These are phyloP conservation scores for Bombyx mandarina DNA, from an alignment of 1,140 invertebrate genomes.

Conservation along the genomic window DNA sequence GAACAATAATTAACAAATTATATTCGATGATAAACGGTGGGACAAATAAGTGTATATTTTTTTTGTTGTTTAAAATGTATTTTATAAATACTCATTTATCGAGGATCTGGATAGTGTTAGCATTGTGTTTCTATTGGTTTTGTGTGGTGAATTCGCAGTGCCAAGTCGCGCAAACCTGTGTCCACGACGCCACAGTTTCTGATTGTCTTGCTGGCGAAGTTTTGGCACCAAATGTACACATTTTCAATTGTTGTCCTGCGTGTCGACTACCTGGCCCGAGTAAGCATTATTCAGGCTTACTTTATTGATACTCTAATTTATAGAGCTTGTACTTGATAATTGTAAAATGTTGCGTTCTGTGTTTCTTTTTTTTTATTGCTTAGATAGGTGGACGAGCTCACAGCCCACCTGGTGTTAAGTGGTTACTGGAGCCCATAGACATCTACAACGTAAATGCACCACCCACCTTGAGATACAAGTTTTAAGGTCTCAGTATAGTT, in stretches of 20 bases:
- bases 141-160: constrained; percentile 21
- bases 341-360: background rate
- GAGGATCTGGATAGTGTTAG: constrained; percentile 8
- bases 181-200: constrained; percentile 40
- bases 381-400: too few relatives aligned
- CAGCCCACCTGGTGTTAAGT: too few relatives aligned
- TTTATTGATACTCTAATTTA: background rate
- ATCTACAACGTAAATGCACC: too few relatives aligned
- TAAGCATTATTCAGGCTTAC: constrained; percentile 11
- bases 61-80: too few relatives aligned
- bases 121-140: constrained; percentile 12
- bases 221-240: constrained; percentile 25
- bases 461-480: too few relatives aligned
- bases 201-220: constrained; percentile 38
- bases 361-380: background rate
- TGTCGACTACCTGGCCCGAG: constrained; percentile 26
- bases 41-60: too few relatives aligned
- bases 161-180: constrained; percentile 40
- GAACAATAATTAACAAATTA: constrained; percentile 26
- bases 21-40: too few relatives aligned
- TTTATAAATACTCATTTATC: too few relatives aligned
- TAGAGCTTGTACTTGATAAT: background rate
- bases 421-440: too few relatives aligned
- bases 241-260: constrained; percentile 55
- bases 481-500: too few relatives aligned